A percentile compares a stretch with the other conserved stretches of the same genome.
Conservation (phyloP, 2,113 vertebrate species). For the Natator depressus region DNA sequence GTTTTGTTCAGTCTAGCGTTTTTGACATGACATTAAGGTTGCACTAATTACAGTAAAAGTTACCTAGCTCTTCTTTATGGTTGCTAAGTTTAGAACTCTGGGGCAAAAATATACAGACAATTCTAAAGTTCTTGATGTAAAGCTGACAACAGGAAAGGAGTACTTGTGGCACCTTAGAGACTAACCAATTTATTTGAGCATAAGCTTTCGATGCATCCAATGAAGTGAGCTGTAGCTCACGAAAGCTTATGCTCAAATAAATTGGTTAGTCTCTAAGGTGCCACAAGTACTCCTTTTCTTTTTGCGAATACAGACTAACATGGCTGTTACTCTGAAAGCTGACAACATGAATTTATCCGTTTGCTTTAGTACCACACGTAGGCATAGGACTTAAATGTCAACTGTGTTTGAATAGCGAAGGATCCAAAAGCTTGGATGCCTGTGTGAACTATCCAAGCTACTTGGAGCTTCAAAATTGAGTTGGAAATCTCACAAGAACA, state of each 20-base stretch:
- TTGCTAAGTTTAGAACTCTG: background rate
- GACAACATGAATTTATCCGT: background rate
- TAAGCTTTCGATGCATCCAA: too few species aligned
- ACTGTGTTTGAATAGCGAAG: background rate
- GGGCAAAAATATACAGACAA: too few species aligned
- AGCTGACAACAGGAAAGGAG: background rate
- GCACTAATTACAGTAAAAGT: background rate
- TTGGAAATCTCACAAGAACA: background rate
- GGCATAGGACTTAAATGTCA: background rate
- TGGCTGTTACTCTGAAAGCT: background rate
- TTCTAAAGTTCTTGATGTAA: background rate
- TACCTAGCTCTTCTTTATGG: background rate
- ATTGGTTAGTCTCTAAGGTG: too few species aligned
- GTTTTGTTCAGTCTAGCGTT: background rate
- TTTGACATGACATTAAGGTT: background rate
- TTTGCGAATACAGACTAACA: too few species aligned
- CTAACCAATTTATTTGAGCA: too few species aligned
- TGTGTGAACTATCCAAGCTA: background rate
- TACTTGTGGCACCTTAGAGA: too few species aligned
- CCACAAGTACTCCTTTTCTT: too few species aligned
- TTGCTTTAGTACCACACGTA: background rate
- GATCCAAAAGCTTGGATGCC: background rate
- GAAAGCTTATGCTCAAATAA: too few species aligned
- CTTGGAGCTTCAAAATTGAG: background rate
- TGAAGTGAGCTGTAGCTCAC: too few species aligned